These are phyloP conservation scores for Eudyptes chrysolophus DNA, from an alignment of 2,113 vertebrate genomes.

Conservation along the genomic window DNA sequence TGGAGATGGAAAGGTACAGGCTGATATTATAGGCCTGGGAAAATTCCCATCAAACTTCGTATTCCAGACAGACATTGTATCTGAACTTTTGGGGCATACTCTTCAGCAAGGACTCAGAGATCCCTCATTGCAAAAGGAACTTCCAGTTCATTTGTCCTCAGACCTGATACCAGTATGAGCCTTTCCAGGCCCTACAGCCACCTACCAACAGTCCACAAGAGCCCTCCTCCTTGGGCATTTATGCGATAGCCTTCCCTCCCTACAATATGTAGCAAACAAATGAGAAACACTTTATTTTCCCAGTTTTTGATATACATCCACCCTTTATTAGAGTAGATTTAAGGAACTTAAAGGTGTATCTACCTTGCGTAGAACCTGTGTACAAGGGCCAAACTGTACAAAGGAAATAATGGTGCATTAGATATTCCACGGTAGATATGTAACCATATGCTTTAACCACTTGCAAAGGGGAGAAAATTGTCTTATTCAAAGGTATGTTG, in stretches of 20 bases:
- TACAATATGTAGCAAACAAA: neutral
- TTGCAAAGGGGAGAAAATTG: neutral
- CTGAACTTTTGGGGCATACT: neutral
- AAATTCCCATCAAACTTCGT: neutral
- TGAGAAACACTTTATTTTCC: neutral
- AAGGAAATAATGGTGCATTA: neutral
- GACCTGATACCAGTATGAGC: neutral
- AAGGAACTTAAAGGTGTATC: neutral
- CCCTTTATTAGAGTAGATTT: neutral
- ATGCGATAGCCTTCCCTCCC: neutral
- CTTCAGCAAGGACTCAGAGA: neutral
- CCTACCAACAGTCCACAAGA: accelerated
- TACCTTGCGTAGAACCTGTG: accelerated
- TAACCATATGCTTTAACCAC: neutral
- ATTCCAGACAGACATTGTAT: neutral
- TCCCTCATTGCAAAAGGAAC: neutral
- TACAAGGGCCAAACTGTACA: neutral
- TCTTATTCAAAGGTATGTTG: neutral
- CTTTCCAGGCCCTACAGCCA: neutral
- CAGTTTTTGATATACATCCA: neutral
- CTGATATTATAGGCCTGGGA: neutral
- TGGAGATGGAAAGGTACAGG: neutral
- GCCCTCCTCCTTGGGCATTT: neutral
- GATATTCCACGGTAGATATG: neutral
- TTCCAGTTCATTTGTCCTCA: neutral